Base-by-base conservation (phyloP, 2,888 invertebrate species). In the Pycnomerus fuliginosus region DNA sequence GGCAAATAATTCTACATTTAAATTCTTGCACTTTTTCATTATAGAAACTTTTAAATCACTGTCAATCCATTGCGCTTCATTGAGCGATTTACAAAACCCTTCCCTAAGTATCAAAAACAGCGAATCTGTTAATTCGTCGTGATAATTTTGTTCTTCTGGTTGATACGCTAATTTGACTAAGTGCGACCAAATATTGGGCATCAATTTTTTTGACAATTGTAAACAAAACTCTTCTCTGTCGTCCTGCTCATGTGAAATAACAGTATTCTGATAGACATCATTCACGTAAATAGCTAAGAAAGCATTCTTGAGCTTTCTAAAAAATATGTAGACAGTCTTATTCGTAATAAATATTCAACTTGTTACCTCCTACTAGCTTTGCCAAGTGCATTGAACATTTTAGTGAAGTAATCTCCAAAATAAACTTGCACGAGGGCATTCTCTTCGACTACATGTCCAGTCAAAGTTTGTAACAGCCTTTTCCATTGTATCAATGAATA, bases 181-280 rank as follows among this genome's bases (percentile, higher is more conserved):
- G 14, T 30, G 8, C 3, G 39, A 23, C 33, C 33, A 29, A 8
- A 39, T 32, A 23, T 62, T 60, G 14, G 50, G 52, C 16, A 61
- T 52, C 12, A 61, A 35, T 23, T 56, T 42, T 10, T 35, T 42
- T 0, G 58, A 43, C 16, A 57, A 29, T 17, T 54, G 44, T 23
- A 61, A 29, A 30, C 64, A 64, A 32, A 55, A 62, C n/a, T 32
- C 22, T 13, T 56, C 50, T 4, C 56, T 42, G 4, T 44, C 23
- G 3, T 36, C 16, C 27, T 40, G 49, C 8, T 45, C 40, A 29
- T 46, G 53, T 3, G 62, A 53, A 2, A 58, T 23, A 1, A 64
- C 56, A 10, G 57, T 48, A 16, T 62, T 56, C 32, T 56, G 46
- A 35, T 59, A 65, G 1, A 65, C 36, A 33, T 62, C 55, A 22